phyloP scores from a whole-genome alignment of 1,140 invertebrate genomes.

The Drosophila aff. region DNA sequence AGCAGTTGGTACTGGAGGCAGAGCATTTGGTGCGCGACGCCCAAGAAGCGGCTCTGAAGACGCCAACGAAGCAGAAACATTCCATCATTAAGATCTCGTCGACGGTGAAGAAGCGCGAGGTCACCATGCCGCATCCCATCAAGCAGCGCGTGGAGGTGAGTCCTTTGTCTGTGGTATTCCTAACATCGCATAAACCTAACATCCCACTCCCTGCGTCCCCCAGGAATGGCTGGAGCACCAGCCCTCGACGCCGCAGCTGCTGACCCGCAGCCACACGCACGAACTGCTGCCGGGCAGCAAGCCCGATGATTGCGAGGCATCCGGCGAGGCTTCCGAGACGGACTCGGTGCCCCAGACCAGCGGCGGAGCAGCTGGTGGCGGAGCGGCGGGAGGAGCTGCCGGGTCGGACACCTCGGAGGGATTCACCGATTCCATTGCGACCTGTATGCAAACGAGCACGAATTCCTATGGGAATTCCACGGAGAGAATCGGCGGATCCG shows the following conservation, averaged over 20 bases:
- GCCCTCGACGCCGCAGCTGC: slow-evolving; percentile 59
- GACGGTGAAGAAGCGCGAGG: slow-evolving; percentile 82
- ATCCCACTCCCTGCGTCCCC: neutral
- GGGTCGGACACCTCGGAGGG: slow-evolving; percentile 90
- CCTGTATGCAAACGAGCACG: slow-evolving; percentile 86
- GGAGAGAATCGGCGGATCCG: slow-evolving; percentile 86
- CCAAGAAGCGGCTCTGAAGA: slow-evolving; percentile 79
- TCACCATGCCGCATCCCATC: slow-evolving; percentile 75
- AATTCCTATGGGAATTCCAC: slow-evolving; percentile 87
- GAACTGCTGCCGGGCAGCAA: slow-evolving; percentile 41
- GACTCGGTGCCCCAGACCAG: slow-evolving; percentile 88
- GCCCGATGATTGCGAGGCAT: slow-evolving; percentile 91
- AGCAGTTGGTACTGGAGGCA: slow-evolving; percentile 84
- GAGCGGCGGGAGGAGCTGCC: slow-evolving; percentile 71
- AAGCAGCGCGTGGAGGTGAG: slow-evolving; percentile 82
- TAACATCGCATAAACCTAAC: neutral
- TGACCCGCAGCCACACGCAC: slow-evolving; percentile 54
- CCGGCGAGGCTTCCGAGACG: slow-evolving; percentile 92
- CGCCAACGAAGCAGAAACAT: slow-evolving; percentile 84
- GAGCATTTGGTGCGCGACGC: slow-evolving; percentile 85
- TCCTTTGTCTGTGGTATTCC: neutral
- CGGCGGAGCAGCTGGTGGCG: slow-evolving; percentile 24
- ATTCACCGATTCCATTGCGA: slow-evolving; percentile 88
- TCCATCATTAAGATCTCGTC: slow-evolving; percentile 81
- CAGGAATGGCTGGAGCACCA: slow-evolving; percentile 84